These are phyloP conservation scores for Phrynocephalus guinanensis DNA, from an alignment of 2,797 vertebrate species.

Conservation along the genomic window DNA sequence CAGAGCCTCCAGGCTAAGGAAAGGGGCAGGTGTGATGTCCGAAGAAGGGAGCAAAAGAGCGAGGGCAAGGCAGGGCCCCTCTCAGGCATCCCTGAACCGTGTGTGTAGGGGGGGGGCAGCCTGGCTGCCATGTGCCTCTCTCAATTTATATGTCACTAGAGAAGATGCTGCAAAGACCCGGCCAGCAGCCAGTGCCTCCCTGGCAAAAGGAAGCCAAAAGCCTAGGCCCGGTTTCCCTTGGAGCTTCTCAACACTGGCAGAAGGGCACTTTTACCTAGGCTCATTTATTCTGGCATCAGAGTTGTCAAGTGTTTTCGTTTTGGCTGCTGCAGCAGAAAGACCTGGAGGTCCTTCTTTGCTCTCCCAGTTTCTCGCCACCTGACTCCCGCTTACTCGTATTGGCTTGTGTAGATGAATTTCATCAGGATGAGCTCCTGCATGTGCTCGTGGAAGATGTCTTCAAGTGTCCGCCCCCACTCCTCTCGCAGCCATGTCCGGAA, in stretches of 20 bases:
- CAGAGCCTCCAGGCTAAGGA: neutral
- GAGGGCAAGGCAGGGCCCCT: too few species aligned
- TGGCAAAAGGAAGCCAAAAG: neutral
- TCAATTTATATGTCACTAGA: neutral
- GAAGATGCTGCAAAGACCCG: neutral
- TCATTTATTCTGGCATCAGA: neutral
- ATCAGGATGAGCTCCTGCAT: conserved; percentile 99
- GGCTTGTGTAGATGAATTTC: conserved; percentile 99
- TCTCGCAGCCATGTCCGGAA: conserved; percentile 98
- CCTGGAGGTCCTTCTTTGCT: too few species aligned
- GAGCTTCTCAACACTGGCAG: neutral
- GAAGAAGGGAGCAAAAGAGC: too few species aligned
- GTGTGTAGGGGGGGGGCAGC: too few species aligned
- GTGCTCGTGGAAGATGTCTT: conserved; percentile 98
- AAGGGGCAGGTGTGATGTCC: neutral
- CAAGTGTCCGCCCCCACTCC: conserved; percentile 95
- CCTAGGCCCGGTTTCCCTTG: neutral
- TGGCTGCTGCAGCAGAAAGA: neutral
- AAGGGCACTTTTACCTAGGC: neutral
- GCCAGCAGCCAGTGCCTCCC: too few species aligned
- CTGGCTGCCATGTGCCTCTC: neutral
- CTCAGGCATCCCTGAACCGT: too few species aligned
- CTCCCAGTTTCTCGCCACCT: too few species aligned
- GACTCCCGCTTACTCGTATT: conserved; percentile 87
- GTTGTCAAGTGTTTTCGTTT: too few species aligned